Base-by-base conservation (phyloP, 2,797 vertebrate genomes). In the Alcedo atthis region DNA sequence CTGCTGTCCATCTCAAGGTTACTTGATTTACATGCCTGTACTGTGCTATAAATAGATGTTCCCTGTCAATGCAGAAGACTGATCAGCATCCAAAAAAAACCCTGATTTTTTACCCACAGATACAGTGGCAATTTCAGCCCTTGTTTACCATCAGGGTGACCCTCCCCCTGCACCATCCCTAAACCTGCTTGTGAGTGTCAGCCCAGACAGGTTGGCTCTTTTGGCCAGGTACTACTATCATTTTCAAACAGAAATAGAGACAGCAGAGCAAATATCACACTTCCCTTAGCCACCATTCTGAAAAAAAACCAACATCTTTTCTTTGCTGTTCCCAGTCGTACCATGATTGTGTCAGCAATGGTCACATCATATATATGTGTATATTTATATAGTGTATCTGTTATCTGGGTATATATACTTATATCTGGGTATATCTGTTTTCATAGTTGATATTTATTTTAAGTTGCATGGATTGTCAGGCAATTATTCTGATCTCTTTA, bases 121-220 rank as follows among this genome's bases (percentile, higher is more conserved):
- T 1, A 2, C 20, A 9, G 13, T 5, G 26, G 14, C 2, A 58
- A 55, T 51, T 82, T 66, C 61, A 58, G 43, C 16, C 17, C 24
- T 33, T 0, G 0, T 12, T 9, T 69, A 59, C 24, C 18, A 18
- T 42, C 25, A 45, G 25, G 33, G 6, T 0, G 2, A 53, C 14
- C 17, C 2, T 74, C 8, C 10, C 9, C 2, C 14, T 9, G 10
- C 35, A 66, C 25, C 7, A 12, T 57, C 28, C 43, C 46, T 30
- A 59, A 11, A 75, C 22, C 9, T 28, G 10, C 32, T 54, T 2
- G 8, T 2, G 24, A 45, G 10, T 9, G 3, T n/a, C 46, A 61
- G 9, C 0, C 3, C 21, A 59, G 35, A 2, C 10, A 71, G 15
- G 9, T 28, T 45, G 32, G 42, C 26, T 83, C 32, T 48, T 85